A percentile compares a stretch with the other conserved stretches of the same genome.
Conservation (phyloP, 30 jellyfish, hydroid and myxozoan species). For the Nemopilema nomurai region DNA sequence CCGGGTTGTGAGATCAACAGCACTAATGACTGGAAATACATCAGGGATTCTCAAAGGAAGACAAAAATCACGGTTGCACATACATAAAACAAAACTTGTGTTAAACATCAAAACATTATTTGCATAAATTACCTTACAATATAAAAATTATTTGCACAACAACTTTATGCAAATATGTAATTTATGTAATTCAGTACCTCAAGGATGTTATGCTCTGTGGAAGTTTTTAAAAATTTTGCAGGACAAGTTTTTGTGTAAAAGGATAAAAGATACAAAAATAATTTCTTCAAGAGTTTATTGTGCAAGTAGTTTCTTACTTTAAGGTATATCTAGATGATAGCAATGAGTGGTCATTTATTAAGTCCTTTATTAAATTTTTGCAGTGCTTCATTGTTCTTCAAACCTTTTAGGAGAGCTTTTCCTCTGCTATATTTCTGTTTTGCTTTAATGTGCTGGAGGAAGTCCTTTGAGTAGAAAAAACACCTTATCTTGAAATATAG, state of each 20-base stretch:
- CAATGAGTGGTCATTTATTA: background rate
- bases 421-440: constrained; percentile 34
- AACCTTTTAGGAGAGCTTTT: constrained; percentile 43
- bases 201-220: background rate
- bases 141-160: background rate
- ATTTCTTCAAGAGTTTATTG: background rate
- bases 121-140: background rate
- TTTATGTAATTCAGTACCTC: background rate
- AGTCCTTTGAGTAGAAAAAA: constrained; percentile 38
- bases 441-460: constrained; percentile 45
- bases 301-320: background rate
- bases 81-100: constrained; percentile 51
- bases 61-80: constrained; percentile 39
- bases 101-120: constrained; percentile 17
- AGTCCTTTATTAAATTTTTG: background rate
- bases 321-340: background rate
- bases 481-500: constrained; percentile 40
- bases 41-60: constrained; percentile 53
- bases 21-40: constrained; percentile 68
- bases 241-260: background rate
- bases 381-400: constrained; percentile 21
- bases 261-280: background rate
- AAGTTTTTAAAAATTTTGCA: background rate
- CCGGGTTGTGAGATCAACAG: constrained; percentile 64
- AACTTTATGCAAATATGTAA: background rate